Evolutionary conservation across 2,888 invertebrate species (phyloP), one percentile per base, ranked within the genome.

Genomic region (Platycnemis pennipes): DNA sequence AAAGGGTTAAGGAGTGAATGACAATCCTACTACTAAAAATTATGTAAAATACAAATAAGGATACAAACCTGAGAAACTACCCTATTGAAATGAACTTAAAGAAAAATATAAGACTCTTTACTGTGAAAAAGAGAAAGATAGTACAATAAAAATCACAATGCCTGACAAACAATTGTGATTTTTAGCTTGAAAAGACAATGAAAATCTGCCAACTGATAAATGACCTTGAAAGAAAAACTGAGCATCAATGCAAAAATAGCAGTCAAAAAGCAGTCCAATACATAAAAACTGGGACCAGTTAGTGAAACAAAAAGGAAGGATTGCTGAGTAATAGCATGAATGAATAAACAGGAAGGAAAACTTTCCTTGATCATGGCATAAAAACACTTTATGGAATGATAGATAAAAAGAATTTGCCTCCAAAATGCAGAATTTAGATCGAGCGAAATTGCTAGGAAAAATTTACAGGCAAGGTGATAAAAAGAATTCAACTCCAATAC

Each of bases 181-280:
- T 63, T 1, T 63, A 63, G 22, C n/a, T n/a, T 53, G 53, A 37
- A 77, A 8, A 37, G 11, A 37, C 2, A 77, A 77, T 37, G 5
- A 16, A 77, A 63, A 11, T 2, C 16, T 77, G 37, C 37, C 8
- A 37, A 37, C 37, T 37, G n/a, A 77, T 1, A 37, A 26, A 77
- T 77, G 77, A 77, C 77, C 77, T 37, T 77, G 77, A 77, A 77
- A 0, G 49, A 19, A 49, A 49, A 49, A 49, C 19, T 49, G 19
- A 49, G 13, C 13, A 37, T 31, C 31, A 77, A 11, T 26, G 63
- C 37, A 31, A 37, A 77, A 77, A 16, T 37, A 77, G 37, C 7
- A 77, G 31, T 77, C 77, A 8, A 77, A 77, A 77, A 77, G 77
- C 77, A 77, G 77, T 77, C 77, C 77, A 37, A 77, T 37, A 11